phyloP scores from a whole-genome alignment of 2,888 invertebrate genomes.

The Ferdinandea cuprea region DNA sequence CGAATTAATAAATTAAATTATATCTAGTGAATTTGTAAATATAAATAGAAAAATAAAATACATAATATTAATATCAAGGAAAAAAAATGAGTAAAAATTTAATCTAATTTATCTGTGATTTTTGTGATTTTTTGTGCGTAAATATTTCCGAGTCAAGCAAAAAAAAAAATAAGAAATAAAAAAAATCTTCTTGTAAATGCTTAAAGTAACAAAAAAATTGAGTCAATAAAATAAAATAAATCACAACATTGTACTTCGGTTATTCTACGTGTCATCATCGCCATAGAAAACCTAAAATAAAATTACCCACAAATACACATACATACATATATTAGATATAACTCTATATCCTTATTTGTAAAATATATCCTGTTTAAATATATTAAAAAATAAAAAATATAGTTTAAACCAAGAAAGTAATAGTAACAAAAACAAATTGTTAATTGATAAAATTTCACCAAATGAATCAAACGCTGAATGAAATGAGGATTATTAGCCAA shows the following conservation, averaged over 20 bases:
- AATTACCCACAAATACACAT: constrained; percentile 29
- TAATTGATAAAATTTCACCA: constrained; percentile 8
- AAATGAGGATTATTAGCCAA: constrained; percentile 82
- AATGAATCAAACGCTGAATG: constrained; percentile 77
- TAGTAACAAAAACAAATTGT: neutral
- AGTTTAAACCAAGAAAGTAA: constrained; percentile 6
- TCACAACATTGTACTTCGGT: constrained; percentile 54
- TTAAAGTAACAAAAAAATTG: constrained; percentile 20
- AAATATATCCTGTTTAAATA: constrained; percentile 75
- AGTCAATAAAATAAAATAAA: constrained; percentile 17
- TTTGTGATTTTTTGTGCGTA: constrained; percentile 77
- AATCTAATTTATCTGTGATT: constrained; percentile 78
- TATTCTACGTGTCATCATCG: constrained; percentile 61
- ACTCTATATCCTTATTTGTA: constrained; percentile 62
- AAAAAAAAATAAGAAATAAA: too few species aligned
- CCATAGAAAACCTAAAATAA: constrained; percentile 14
- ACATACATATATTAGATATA: constrained; percentile 56
- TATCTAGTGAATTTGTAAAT: constrained; percentile 68
- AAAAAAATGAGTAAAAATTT: constrained; percentile 44
- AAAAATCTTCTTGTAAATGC: constrained; percentile 48
- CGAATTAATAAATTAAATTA: constrained; percentile 54
- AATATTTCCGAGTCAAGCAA: constrained; percentile 77
- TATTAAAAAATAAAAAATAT: constrained; percentile 14
- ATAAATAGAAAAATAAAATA: constrained; percentile 43
- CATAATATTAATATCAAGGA: neutral